phyloP scores from a whole-genome alignment of 2,797 vertebrate genomes.

The Psittacula echo region DNA sequence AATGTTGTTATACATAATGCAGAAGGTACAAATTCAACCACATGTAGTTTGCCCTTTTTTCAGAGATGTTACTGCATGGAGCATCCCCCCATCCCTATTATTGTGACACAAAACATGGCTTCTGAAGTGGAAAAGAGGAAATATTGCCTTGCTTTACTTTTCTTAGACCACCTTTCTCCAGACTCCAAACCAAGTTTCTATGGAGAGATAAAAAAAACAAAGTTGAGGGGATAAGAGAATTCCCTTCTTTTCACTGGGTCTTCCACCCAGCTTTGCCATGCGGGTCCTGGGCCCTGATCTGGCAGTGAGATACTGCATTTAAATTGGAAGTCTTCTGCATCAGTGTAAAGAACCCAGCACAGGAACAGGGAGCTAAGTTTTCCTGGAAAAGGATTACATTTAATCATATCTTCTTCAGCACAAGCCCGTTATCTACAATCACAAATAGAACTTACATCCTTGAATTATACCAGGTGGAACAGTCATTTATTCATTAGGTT shows the following conservation, averaged over 20 bases:
- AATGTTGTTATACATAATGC: not conserved
- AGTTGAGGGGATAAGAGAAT: not conserved
- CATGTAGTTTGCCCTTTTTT: not conserved
- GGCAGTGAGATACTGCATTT: not conserved
- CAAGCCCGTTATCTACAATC: conserved; percentile 26
- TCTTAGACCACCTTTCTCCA: not conserved
- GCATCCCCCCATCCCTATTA: not conserved
- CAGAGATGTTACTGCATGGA: not conserved
- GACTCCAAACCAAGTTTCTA: not conserved
- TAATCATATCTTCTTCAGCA: conserved; percentile 14
- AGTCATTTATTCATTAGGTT: conserved; percentile 45
- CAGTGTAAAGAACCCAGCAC: not conserved
- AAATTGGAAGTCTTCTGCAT: not conserved
- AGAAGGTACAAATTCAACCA: not conserved
- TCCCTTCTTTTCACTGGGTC: not conserved
- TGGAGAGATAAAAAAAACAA: not conserved
- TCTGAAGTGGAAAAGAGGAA: not conserved
- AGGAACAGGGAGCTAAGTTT: not conserved
- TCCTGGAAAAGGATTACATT: not conserved
- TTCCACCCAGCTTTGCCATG: not conserved
- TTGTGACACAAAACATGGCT: not conserved
- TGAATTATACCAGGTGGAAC: conserved; percentile 36
- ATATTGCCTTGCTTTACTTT: not conserved
- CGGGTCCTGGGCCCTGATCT: not conserved
- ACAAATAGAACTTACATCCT: conserved; percentile 33